phyloP scores from a whole-genome alignment of 1,140 invertebrate genomes.

The Holcopasites calliopsidis region DNA sequence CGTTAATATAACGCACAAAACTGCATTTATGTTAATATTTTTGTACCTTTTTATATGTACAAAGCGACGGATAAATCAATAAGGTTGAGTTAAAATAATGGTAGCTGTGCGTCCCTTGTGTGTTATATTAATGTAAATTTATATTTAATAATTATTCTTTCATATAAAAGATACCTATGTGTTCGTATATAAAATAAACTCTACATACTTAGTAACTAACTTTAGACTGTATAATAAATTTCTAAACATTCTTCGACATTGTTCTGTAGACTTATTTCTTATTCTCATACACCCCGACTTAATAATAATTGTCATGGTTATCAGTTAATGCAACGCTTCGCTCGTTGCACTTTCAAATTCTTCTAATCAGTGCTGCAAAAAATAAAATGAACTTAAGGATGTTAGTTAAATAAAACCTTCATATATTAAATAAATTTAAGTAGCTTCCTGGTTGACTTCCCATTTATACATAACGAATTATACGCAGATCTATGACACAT shows the following conservation, averaged over 20 bases:
- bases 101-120: background rate
- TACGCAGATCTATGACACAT: conserved; percentile 57
- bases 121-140: conserved; percentile 12
- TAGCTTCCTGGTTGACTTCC: conserved; percentile 30
- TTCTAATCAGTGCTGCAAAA: conserved; percentile 32
- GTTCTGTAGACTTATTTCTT: conserved; percentile 13
- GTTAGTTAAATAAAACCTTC: conserved; percentile 20
- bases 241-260: background rate
- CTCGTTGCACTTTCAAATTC: conserved; percentile 2
- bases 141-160: background rate
- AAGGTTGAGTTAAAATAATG: conserved; percentile 10
- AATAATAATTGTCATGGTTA: conserved; percentile 57
- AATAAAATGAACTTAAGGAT: conserved; percentile 7
- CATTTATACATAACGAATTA: conserved; percentile 30
- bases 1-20: conserved; percentile 16
- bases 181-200: conserved; percentile 17
- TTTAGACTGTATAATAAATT: conserved; percentile 1
- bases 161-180: conserved; percentile 8
- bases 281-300: conserved; percentile 50
- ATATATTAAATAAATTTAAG: conserved; percentile 48
- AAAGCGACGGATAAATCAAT: background rate
- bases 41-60: conserved; percentile 21
- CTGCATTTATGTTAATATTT: background rate
- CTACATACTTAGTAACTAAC: background rate
- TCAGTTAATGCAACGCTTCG: conserved; percentile 17